Evolutionary conservation across 2,888 invertebrate genomes (phyloP), one percentile per base, ranked within the genome.

Genomic region (Odontomyia ornata): DNA sequence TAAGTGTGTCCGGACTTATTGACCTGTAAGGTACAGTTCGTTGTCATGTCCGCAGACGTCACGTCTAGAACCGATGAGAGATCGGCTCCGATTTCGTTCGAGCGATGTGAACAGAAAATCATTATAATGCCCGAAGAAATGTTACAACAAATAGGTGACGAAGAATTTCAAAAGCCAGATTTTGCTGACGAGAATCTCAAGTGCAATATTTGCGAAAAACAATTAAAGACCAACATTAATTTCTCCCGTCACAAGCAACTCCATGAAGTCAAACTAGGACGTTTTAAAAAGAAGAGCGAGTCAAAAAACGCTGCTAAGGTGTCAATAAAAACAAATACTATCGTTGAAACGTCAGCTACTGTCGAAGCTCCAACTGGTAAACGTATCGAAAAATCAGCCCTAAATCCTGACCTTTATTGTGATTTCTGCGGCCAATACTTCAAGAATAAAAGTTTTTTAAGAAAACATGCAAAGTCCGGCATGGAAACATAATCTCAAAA

Each of bases 141-240:
- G 3, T 4, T 18, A 9, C 52, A 0, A 9, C 13, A 23, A 60
- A 13, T 21, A 1, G 65, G 30, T 18, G 18, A 13, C 9, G 3
- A n/a, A 60, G 64, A 28, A 28, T 3, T 27, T 15, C 13, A 1
- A 64, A 28, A 64, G 79, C 15, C 78, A 79, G 62, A 77, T 77
- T 5, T 46, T 77, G 18, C 3, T 36, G 25, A 43, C 43, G 4
- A 3, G 21, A 7, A 46, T 21, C 67, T 43, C 2, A 47, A 3
- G 9, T 67, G 67, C 23, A 18, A 46, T 9, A 7, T 27, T 11
- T 67, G 67, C 15, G 7, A 23, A 11, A 30, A 36, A 0, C 43
- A 43, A 27, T 67, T 46, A 11, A 46, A 4, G 23, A 21, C 46
- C 18, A 67, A 43, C 11, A 13, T 18, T 7, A 5, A 18, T 11